These are phyloP conservation scores for Anthopleura sola DNA, from an alignment of 64 coral and sea anemone genomes.

Conservation along the genomic window DNA sequence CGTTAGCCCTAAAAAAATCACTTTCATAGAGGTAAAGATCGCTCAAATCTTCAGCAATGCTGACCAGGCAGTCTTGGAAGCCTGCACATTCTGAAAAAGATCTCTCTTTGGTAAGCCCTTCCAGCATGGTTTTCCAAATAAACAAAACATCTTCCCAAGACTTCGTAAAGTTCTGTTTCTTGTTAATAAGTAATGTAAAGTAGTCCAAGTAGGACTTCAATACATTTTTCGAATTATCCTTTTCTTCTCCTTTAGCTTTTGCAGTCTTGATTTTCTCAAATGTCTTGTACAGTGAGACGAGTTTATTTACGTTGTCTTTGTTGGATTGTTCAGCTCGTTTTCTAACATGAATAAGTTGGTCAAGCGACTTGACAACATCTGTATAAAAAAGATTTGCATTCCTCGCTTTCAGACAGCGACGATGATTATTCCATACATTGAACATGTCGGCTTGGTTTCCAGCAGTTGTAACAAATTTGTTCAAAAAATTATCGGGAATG, in stretches of 20 bases:
- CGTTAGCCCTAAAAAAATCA: conserved; percentile 1
- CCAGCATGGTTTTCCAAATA: neutral
- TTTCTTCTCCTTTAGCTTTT: neutral
- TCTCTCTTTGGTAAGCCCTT: neutral
- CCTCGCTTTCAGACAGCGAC: neutral
- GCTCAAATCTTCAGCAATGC: neutral
- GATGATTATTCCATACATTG: neutral
- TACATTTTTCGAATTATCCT: neutral
- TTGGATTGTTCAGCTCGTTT: neutral
- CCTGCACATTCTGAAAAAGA: neutral
- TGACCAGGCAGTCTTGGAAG: neutral
- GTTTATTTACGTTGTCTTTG: neutral
- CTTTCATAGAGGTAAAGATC: conserved; percentile 1
- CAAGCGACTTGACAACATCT: neutral
- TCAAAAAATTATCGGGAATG: neutral
- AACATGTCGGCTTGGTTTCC: neutral
- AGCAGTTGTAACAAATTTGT: no score
- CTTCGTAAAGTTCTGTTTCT: neutral
- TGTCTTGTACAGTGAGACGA: neutral
- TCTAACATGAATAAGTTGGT: neutral
- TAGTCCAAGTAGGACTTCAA: neutral
- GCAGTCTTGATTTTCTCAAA: neutral
- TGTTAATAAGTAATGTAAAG: neutral
- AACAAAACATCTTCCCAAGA: neutral
- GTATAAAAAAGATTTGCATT: conserved; percentile 1